Evolutionary conservation across 1,140 invertebrate species (phyloP).

Genomic region (Ylistrum balloti): DNA sequence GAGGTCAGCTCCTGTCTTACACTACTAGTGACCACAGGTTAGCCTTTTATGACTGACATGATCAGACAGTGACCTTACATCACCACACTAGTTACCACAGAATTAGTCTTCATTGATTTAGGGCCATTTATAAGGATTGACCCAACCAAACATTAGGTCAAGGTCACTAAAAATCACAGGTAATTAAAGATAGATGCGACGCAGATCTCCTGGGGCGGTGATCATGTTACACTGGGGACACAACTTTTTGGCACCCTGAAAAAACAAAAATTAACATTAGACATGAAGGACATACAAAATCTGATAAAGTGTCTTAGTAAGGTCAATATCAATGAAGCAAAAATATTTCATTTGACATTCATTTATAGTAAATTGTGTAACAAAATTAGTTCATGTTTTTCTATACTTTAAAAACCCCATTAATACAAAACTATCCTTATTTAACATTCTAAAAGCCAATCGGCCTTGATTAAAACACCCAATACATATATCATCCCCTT

Average conservation of each 20-base stretch:
- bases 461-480: too few species aligned
- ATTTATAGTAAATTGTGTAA: too few species aligned
- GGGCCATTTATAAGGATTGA: not conserved
- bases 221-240: constrained; percentile 98
- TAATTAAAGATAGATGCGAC: constrained; percentile 93
- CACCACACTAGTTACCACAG: not conserved
- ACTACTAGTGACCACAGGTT: not conserved
- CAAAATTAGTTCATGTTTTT: too few species aligned
- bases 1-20: not conserved
- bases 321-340: too few species aligned
- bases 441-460: too few species aligned
- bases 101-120: not conserved
- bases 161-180: constrained; percentile 40
- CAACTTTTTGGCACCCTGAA: constrained; percentile 93
- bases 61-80: not conserved
- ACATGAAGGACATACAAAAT: too few species aligned
- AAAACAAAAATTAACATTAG: constrained; percentile 64
- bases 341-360: too few species aligned
- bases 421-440: too few species aligned
- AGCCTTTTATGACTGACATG: not conserved
- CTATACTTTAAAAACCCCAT: too few species aligned
- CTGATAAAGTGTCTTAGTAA: not conserved
- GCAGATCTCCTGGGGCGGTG: constrained; percentile 92
- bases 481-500: too few species aligned
- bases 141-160: not conserved